phyloP scores from a whole-genome alignment of 2,797 vertebrate species.

The Otolemur crassicaudatus region DNA sequence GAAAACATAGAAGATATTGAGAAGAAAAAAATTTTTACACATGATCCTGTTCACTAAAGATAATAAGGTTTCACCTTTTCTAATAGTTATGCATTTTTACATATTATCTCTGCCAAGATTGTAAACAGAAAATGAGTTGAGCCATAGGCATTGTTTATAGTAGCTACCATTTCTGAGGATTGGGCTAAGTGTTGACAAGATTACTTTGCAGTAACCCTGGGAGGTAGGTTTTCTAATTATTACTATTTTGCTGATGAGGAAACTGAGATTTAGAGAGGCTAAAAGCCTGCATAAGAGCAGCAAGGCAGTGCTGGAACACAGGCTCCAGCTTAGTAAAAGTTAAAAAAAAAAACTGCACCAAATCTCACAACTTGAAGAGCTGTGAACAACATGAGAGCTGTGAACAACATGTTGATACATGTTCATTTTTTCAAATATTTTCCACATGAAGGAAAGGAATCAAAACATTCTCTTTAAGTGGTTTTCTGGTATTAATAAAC shows the following conservation, averaged over 20 bases:
- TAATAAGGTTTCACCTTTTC: neutral
- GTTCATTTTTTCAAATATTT: neutral
- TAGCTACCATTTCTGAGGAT: rapidly evolving
- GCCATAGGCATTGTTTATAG: rapidly evolving
- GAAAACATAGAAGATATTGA: neutral
- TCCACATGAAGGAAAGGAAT: rapidly evolving
- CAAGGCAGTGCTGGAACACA: too few species aligned
- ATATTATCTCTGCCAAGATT: neutral
- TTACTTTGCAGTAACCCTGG: rapidly evolving
- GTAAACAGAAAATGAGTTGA: rapidly evolving
- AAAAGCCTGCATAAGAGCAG: neutral
- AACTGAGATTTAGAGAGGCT: neutral
- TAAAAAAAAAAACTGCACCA: neutral
- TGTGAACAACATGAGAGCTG: rapidly evolving
- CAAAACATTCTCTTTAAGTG: rapidly evolving
- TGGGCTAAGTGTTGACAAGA: neutral
- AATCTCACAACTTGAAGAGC: rapidly evolving
- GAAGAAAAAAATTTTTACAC: neutral
- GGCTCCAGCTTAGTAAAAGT: neutral
- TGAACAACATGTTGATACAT: rapidly evolving
- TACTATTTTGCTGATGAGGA: neutral
- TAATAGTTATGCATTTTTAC: neutral
- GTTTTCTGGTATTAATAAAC: neutral
- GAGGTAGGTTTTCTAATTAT: neutral
- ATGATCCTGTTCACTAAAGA: neutral